These are phyloP conservation scores for Reticulitermes lucifugus DNA, from an alignment of 2,888 invertebrate species.

Conservation along the genomic window DNA sequence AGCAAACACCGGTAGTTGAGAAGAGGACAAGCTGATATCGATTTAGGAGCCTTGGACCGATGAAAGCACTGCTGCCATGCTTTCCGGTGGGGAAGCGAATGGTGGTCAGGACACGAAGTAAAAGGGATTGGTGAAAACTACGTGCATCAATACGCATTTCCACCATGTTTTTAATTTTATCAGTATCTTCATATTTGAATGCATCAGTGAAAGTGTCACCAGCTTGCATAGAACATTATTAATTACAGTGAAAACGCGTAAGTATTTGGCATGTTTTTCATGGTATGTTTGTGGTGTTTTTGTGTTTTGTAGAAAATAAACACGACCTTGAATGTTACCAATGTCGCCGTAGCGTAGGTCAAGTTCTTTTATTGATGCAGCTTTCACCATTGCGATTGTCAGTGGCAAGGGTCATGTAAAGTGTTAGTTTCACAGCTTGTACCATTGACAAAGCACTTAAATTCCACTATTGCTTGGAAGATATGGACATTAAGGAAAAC, in stretches of 20 bases:
- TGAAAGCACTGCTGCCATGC: conserved; percentile 49
- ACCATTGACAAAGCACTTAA: neutral
- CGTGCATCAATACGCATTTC: conserved; percentile 41
- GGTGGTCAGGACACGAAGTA: conserved; percentile 37
- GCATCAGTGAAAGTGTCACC: conserved; percentile 32
- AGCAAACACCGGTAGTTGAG: conserved; percentile 14
- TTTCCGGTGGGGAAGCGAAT: conserved; percentile 47
- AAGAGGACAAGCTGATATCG: conserved; percentile 46
- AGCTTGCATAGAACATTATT: conserved; percentile 5
- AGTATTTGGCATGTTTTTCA: conserved; percentile 35
- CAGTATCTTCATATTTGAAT: conserved; percentile 34
- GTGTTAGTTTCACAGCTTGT: neutral
- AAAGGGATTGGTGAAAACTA: conserved; percentile 27
- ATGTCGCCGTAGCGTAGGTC: conserved; percentile 54
- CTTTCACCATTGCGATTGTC: conserved; percentile 38
- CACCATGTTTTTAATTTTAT: conserved; percentile 45
- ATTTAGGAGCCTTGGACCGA: conserved; percentile 45
- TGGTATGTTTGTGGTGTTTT: conserved; percentile 34
- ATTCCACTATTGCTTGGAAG: neutral
- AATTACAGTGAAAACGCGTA: conserved; percentile 26
- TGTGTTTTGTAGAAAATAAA: conserved; percentile 44
- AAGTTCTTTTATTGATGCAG: conserved; percentile 40
- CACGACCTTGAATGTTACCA: conserved; percentile 52
- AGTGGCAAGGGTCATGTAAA: conserved; percentile 40
- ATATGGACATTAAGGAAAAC: neutral